Evolutionary conservation across 2,113 vertebrate species (phyloP), one percentile per base, ranked within the genome.

Genomic region (Cavia porcellus): DNA sequence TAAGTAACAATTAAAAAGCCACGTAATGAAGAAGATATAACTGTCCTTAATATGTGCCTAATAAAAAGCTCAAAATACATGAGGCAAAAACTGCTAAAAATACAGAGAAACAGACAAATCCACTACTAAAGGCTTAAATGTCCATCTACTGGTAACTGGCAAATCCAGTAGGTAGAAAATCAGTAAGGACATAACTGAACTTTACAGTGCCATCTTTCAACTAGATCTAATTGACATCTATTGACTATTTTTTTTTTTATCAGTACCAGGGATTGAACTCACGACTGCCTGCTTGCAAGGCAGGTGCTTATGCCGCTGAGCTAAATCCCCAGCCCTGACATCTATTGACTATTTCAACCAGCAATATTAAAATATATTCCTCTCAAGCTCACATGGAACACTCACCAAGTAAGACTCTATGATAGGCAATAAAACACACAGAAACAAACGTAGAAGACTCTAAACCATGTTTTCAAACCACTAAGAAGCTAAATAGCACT

Each of bases 381-480:
- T 81, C 57, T 82, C 15, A 59, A 72, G 45, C 59, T 79, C 72
- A 79, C 32, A 74, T 4, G 13, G 12, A 75, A 75, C 19, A 62
- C 5, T 88, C n/a, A 94, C 24, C 22, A 38, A 61, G 66, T 94
- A 19, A 77, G 35, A 45, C 20, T 11, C 79, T 1, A 20, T 42
- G 59, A 55, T 38, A 30, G 22, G 12, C 45, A 80, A 68, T 81
- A 59, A 92, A 62, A 93, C 17, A 90, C 8, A 32, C 22, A 64
- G n/a, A 38, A 89, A 45, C 45, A 92, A 74, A 35, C 64, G 42
- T 66, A 72, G 62, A 93, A 91, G 7, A 86, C 79, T 0, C 80
- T 35, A 92, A 96, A 79, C 22, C 30, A 88, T 30, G 11, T 25
- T 89, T 52, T 90, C 28, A 84, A 25, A 64, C 35, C 81, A 90